Conservation (phyloP, 2,113 vertebrate species). For the Trochalopteron elliotii region DNA sequence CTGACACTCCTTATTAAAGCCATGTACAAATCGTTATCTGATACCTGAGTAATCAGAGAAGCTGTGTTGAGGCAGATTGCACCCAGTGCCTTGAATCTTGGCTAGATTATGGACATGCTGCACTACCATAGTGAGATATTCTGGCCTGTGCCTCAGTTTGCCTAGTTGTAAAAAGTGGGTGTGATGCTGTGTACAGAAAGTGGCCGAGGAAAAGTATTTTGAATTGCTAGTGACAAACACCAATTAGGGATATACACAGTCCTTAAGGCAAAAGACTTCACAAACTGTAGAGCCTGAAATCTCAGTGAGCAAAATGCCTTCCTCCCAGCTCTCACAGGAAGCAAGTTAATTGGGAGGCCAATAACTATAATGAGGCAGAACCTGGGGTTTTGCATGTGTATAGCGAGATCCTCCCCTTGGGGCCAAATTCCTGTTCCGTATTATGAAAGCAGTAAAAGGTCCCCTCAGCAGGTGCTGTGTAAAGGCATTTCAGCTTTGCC, state of each 20-base stretch:
- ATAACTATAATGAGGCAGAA: conserved; percentile 67
- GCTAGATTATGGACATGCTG: background rate
- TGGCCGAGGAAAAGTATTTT: background rate
- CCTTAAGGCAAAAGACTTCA: background rate
- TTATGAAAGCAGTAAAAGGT: conserved; percentile 69
- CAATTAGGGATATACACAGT: background rate
- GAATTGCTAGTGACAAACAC: background rate
- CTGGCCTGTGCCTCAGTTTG: background rate
- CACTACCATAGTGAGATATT: background rate
- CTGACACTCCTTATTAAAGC: background rate
- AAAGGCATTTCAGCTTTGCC: conserved; percentile 53
- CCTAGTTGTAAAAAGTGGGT: background rate
- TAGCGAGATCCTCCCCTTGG: conserved; percentile 53
- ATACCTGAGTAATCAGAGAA: background rate
- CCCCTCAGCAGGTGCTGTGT: conserved; percentile 65
- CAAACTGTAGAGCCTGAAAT: background rate
- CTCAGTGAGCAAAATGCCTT: conserved; percentile 23
- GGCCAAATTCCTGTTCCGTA: conserved; percentile 68
- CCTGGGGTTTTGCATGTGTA: conserved; percentile 63
- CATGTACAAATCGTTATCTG: background rate
- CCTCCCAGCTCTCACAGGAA: conserved; percentile 62
- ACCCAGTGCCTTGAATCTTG: background rate
- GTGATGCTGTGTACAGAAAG: background rate
- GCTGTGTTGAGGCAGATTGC: background rate
- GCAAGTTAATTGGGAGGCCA: conserved; percentile 62